phyloP scores from a whole-genome alignment of 2,113 vertebrate species.

The Pygoscelis adeliae region DNA sequence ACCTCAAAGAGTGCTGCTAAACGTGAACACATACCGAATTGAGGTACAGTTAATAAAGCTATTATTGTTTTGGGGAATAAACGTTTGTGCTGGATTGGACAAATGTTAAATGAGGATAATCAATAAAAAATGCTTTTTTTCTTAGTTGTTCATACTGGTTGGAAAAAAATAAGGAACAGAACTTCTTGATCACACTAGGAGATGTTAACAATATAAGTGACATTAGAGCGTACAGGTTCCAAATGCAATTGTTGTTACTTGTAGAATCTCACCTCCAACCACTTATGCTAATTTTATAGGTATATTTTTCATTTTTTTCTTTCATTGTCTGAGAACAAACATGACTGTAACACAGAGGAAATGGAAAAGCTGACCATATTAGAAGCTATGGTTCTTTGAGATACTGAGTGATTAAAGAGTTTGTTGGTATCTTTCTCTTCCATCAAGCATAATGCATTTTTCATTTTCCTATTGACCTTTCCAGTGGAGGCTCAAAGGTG shows the following conservation, averaged over 20 bases:
- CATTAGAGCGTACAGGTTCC: not conserved
- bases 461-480: not conserved
- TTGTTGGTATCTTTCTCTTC: not conserved
- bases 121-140: not conserved
- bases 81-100: not conserved
- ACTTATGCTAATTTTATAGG: not conserved
- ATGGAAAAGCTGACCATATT: not conserved
- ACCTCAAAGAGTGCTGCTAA: not conserved
- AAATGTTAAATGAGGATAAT: not conserved
- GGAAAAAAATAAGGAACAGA: not conserved
- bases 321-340: not conserved
- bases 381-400: not conserved
- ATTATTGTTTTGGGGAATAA: not conserved
- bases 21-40: accelerated
- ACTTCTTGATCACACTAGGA: not conserved
- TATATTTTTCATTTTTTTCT: not conserved
- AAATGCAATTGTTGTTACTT: not conserved
- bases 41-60: not conserved
- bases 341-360: not conserved
- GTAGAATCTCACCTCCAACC: not conserved
- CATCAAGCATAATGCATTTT: not conserved
- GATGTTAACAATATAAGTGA: not conserved
- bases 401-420: not conserved
- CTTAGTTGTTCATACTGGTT: not conserved
- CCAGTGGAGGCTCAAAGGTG: not conserved